Conservation (phyloP, 2,113 vertebrate genomes). For the Pleuronectes platessa region DNA sequence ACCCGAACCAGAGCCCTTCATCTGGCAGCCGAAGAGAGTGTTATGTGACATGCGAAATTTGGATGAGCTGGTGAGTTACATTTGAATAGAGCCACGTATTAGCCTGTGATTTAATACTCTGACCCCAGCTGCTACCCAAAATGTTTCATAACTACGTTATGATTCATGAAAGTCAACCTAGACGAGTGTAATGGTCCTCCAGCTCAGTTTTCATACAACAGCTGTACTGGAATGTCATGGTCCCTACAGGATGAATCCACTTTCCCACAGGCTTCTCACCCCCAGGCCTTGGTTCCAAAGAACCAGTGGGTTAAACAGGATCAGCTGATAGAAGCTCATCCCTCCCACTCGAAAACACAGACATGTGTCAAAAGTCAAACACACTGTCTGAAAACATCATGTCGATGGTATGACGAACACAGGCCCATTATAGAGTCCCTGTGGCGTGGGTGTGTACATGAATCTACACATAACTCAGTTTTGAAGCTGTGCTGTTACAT, state of each 20-base stretch:
- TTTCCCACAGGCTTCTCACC: background rate
- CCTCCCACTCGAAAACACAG: slow-evolving; percentile 23
- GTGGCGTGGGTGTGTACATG: background rate
- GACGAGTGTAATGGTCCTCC: background rate
- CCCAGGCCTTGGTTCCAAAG: background rate
- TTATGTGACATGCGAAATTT: slow-evolving; percentile 92
- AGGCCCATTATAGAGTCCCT: background rate
- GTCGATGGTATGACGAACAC: slow-evolving; percentile 30
- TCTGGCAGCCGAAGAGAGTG: slow-evolving; percentile 85
- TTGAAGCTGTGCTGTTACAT: slow-evolving; percentile 16
- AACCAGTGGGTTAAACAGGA: background rate
- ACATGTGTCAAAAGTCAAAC: slow-evolving; percentile 47
- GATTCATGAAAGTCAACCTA: background rate
- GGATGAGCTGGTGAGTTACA: slow-evolving; percentile 92
- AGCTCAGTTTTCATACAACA: background rate
- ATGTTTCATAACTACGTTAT: slow-evolving; percentile 10
- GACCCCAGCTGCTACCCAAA: background rate
- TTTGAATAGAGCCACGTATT: background rate
- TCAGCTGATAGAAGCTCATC: background rate
- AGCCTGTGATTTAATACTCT: background rate
- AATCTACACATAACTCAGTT: background rate
- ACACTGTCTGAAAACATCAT: slow-evolving; percentile 42
- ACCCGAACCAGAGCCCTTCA: slow-evolving; percentile 70
- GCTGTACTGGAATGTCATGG: background rate
- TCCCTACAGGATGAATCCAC: background rate